phyloP scores from a whole-genome alignment of 1,140 invertebrate species.

The Drosophila kurseongensis region DNA sequence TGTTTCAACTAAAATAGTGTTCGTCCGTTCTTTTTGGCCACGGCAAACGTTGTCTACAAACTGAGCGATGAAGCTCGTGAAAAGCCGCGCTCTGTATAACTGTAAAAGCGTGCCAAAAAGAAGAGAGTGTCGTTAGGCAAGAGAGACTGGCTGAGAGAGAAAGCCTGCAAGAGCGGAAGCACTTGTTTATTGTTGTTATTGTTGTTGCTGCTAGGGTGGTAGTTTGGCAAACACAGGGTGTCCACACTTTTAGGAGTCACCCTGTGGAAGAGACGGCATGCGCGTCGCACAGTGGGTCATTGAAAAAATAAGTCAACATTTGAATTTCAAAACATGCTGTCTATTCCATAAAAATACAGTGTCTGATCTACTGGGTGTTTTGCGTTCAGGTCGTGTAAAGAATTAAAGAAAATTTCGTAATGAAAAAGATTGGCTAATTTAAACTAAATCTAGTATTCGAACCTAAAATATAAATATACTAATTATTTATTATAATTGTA shows the following conservation, averaged over 20 bases:
- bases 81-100: slow-evolving; percentile 51
- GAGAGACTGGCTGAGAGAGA: neutral
- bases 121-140: neutral
- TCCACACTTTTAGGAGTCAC: neutral
- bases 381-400: too few relatives aligned
- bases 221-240: slow-evolving; percentile 20
- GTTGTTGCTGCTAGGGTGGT: slow-evolving; percentile 8
- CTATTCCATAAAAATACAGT: too few relatives aligned
- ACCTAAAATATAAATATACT: too few relatives aligned
- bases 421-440: too few relatives aligned
- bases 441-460: too few relatives aligned
- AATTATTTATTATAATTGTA: too few relatives aligned
- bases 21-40: slow-evolving; percentile 52
- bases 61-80: slow-evolving; percentile 41
- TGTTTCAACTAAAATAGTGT: slow-evolving; percentile 36
- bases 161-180: slow-evolving; percentile 7
- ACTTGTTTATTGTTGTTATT: slow-evolving; percentile 7
- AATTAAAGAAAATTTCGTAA: too few relatives aligned
- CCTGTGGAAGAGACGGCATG: slow-evolving; percentile 3
- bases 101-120: slow-evolving; percentile 22
- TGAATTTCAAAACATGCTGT: neutral
- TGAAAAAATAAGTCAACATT: neutral
- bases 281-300: slow-evolving; percentile 3
- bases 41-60: slow-evolving; percentile 60
- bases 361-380: too few relatives aligned